A percentile compares a stretch with the other conserved stretches of the same genome.
Conservation (phyloP, 2,888 invertebrate genomes). For the Altica lythri region DNA sequence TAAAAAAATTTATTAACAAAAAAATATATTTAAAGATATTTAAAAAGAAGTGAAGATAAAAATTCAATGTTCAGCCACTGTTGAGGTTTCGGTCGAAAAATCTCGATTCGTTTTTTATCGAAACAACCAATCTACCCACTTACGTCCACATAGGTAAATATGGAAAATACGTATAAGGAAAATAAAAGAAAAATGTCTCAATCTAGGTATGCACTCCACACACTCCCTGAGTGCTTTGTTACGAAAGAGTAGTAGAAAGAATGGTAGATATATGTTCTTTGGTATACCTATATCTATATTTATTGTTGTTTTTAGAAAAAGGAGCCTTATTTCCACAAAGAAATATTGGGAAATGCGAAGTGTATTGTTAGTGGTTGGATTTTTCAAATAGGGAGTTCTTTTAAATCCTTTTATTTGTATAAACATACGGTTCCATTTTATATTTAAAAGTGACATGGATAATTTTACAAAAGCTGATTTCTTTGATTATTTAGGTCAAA, state of each 20-base stretch:
- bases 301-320: constrained; percentile 29
- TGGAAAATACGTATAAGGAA: constrained; percentile 23
- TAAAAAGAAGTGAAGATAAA: too few species aligned
- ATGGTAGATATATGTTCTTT: constrained; percentile 8
- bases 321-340: constrained; percentile 29
- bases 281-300: constrained; percentile 18
- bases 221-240: constrained; percentile 27
- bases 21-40: too few species aligned
- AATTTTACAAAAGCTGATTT: too few species aligned
- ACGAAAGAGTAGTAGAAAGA: constrained; percentile 17
- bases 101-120: background rate
- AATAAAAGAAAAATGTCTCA: constrained; percentile 26
- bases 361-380: constrained; percentile 13
- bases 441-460: too few species aligned
- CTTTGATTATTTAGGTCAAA: too few species aligned
- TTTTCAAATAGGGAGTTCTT: constrained; percentile 10
- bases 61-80: too few species aligned
- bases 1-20: too few species aligned
- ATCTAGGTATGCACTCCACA: constrained; percentile 21
- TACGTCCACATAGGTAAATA: constrained; percentile 14
- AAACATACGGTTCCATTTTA: too few species aligned
- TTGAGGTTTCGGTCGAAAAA: background rate
- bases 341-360: constrained; percentile 15
- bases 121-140: background rate
- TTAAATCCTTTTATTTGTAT: constrained; percentile 3